Conservation (phyloP, 2,888 invertebrate genomes). For the Adelphocoris suturalis region DNA sequence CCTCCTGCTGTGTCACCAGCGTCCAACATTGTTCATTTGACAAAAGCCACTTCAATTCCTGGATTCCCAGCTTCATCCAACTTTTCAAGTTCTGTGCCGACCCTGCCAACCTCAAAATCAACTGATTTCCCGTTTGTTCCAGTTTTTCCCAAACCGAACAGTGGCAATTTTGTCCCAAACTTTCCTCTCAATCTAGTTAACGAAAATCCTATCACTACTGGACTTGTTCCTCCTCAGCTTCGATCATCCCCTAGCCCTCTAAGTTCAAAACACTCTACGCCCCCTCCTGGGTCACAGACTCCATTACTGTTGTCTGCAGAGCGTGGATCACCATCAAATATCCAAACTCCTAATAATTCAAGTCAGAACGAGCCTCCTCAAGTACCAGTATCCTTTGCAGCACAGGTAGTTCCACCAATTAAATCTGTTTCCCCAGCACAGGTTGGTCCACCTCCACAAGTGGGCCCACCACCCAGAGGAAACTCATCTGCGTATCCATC, state of each 20-base stretch:
- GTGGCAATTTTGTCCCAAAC: slow-evolving; percentile 56
- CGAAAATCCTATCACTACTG: slow-evolving; percentile 27
- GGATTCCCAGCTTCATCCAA: slow-evolving; percentile 44
- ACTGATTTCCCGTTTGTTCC: slow-evolving; percentile 53
- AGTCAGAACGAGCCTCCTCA: background rate
- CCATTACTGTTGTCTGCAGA: slow-evolving; percentile 46
- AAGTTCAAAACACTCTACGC: slow-evolving; percentile 54
- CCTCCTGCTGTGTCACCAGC: background rate
- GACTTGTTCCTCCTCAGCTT: slow-evolving; percentile 52
- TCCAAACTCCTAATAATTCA: background rate
- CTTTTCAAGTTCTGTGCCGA: background rate
- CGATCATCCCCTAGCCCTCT: slow-evolving; percentile 61
- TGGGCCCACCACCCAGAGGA: slow-evolving; percentile 59
- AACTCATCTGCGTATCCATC: slow-evolving; percentile 56
- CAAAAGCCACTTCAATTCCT: slow-evolving; percentile 20
- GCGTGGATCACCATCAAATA: slow-evolving; percentile 21
- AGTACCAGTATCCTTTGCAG: background rate
- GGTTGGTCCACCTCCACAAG: slow-evolving; percentile 57
- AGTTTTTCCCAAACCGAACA: slow-evolving; percentile 48
- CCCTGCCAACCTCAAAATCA: slow-evolving; percentile 14
- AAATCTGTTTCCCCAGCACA: slow-evolving; percentile 44
- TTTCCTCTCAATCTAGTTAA: slow-evolving; percentile 44
- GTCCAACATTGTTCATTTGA: background rate
- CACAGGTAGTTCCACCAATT: slow-evolving; percentile 27
- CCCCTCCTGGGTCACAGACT: slow-evolving; percentile 55